A percentile compares a stretch with the other conserved stretches of the same genome.
These are phyloP conservation scores for Nothobranchius kuhntae DNA, from an alignment of 2,113 vertebrate species.

Conservation along the genomic window DNA sequence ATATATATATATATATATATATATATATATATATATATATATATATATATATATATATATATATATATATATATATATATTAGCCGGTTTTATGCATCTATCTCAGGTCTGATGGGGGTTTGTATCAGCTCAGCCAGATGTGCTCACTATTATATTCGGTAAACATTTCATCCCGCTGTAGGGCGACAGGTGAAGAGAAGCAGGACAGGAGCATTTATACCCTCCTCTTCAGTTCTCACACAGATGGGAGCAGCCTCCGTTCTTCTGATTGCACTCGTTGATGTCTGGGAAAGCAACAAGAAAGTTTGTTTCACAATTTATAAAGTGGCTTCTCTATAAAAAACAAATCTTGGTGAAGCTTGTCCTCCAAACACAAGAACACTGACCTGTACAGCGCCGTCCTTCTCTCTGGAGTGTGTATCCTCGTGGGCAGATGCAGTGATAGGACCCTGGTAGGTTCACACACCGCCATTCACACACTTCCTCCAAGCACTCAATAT, in stretches of 20 bases:
- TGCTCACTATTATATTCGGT: slow-evolving; percentile 7
- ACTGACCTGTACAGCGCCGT: slow-evolving; percentile 64
- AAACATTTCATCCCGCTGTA: slow-evolving; percentile 67
- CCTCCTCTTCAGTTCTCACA: slow-evolving; percentile 69
- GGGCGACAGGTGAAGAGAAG: slow-evolving; percentile 38
- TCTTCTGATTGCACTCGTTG: slow-evolving; percentile 66
- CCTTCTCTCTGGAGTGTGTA: slow-evolving; percentile 50
- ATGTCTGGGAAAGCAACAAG: slow-evolving; percentile 52
- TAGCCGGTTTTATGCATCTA: too few species aligned
- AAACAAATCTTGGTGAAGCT: too few species aligned
- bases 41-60: too few species aligned
- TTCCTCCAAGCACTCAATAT: slow-evolving; percentile 66
- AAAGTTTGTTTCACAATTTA: neutral
- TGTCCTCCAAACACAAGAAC: neutral
- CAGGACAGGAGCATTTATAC: slow-evolving; percentile 68
- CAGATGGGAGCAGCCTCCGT: slow-evolving; percentile 72
- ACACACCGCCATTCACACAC: slow-evolving; percentile 70
- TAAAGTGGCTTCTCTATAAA: too few species aligned
- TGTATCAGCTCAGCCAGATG: slow-evolving; percentile 13
- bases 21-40: too few species aligned
- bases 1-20: too few species aligned
- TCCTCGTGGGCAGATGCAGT: slow-evolving; percentile 70
- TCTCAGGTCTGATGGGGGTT: too few species aligned
- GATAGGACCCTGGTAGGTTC: slow-evolving; percentile 70
- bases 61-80: too few species aligned